These are phyloP conservation scores for Parapristionchus giblindavisi DNA, from an alignment of 2,888 invertebrate genomes.

Conservation along the genomic window DNA sequence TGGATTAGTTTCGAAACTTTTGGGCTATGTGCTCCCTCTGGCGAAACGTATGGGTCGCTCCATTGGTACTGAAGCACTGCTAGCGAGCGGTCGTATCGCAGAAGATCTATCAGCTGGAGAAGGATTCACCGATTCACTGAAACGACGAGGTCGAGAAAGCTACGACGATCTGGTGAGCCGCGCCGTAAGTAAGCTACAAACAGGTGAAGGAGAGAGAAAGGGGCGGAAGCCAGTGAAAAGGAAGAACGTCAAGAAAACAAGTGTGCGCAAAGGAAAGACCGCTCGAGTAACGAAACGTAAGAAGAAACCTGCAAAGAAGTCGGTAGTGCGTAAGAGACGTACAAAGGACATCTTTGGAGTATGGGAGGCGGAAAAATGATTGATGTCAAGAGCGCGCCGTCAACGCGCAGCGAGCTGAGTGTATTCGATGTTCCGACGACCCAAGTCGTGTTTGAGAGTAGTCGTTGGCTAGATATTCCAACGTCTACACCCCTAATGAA, in stretches of 20 bases:
- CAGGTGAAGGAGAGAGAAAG: background rate
- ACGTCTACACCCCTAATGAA: conserved; percentile 19
- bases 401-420: conserved; percentile 5
- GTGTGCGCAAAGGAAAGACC: background rate
- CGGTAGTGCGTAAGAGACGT: background rate
- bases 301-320: background rate
- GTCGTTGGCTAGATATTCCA: conserved; percentile 12
- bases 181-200: background rate
- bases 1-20: conserved; percentile 1
- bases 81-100: conserved; percentile 19
- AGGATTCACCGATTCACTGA: conserved; percentile 7
- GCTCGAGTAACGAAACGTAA: background rate
- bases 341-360: conserved; percentile 6
- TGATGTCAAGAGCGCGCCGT: conserved; percentile 5
- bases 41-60: conserved; percentile 15
- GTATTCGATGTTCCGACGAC: conserved; percentile 15
- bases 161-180: conserved; percentile 1
- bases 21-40: conserved; percentile 12
- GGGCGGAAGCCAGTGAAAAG: background rate
- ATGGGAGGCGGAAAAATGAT: conserved; percentile 26
- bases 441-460: conserved; percentile 19
- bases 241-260: background rate
- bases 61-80: conserved; percentile 21
- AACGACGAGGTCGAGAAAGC: background rate
- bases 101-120: conserved; percentile 11